Conservation (phyloP, 2,888 invertebrate genomes). For the Prosopocoilus inquinatus region DNA sequence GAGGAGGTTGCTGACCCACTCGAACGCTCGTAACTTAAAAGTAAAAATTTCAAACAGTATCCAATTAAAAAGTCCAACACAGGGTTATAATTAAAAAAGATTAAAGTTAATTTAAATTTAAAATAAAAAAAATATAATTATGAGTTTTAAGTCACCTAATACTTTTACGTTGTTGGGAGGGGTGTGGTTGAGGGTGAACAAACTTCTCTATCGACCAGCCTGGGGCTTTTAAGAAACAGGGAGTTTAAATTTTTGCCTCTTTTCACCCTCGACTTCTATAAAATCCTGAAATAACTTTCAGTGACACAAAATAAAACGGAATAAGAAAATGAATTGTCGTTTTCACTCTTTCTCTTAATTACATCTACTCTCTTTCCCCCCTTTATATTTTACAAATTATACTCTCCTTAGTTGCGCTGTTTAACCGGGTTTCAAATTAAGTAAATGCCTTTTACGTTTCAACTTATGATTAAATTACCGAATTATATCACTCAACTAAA, state of each 20-base stretch:
- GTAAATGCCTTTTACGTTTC: conserved; percentile 24
- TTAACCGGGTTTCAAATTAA: conserved; percentile 28
- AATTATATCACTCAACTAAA: conserved; percentile 17
- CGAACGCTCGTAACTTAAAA: background rate
- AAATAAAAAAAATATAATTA: conserved; percentile 28
- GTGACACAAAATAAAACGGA: conserved; percentile 42
- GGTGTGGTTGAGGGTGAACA: conserved; percentile 41
- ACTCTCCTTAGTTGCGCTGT: conserved; percentile 29
- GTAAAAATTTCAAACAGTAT: conserved; percentile 1
- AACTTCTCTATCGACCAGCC: conserved; percentile 45
- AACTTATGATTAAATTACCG: conserved; percentile 26
- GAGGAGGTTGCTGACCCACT: too few species aligned
- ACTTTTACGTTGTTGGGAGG: conserved; percentile 34
- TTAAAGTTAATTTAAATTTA: conserved; percentile 19
- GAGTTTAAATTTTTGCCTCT: conserved; percentile 40
- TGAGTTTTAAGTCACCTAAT: conserved; percentile 34
- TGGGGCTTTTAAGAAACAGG: conserved; percentile 38
- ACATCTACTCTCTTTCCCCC: conserved; percentile 14
- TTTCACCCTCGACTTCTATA: conserved; percentile 36
- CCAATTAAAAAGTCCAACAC: conserved; percentile 4
- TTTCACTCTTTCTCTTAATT: conserved; percentile 41
- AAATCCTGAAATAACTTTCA: conserved; percentile 42
- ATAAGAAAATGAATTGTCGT: conserved; percentile 44
- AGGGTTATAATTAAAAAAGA: conserved; percentile 12
- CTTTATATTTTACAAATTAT: conserved; percentile 26